These are phyloP conservation scores for Xestoiulus laeticollis DNA, from an alignment of 2,888 invertebrate species.

Conservation along the genomic window DNA sequence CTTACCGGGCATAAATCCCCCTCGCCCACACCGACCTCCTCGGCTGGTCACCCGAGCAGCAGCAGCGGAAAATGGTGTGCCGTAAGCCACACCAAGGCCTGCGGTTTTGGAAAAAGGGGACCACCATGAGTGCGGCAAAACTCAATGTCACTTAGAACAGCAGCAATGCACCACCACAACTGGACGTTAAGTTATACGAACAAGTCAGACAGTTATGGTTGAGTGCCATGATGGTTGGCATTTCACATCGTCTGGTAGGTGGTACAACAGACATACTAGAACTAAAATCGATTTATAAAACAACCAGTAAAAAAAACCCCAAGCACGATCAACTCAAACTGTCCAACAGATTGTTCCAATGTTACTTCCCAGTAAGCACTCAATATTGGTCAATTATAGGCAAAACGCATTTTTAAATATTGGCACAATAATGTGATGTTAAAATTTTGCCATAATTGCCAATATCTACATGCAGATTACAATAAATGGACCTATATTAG, in stretches of 20 bases:
- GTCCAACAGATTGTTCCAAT: background rate
- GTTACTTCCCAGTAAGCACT: too few species aligned
- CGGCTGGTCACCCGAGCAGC: constrained; percentile 46
- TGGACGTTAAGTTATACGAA: background rate
- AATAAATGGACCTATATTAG: too few species aligned
- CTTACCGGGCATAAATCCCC: constrained; percentile 52
- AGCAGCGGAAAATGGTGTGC: constrained; percentile 25
- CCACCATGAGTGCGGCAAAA: constrained; percentile 20
- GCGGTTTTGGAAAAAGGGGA: constrained; percentile 47
- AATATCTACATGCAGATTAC: too few species aligned
- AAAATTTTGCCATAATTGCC: too few species aligned
- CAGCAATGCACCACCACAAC: constrained; percentile 2
- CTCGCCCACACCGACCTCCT: constrained; percentile 51
- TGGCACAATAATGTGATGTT: too few species aligned
- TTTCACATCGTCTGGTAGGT: background rate
- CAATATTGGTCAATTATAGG: too few species aligned
- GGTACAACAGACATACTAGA: background rate
- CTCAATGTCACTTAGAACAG: background rate
- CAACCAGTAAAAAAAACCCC: too few species aligned
- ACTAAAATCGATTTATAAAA: too few species aligned
- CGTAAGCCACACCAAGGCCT: constrained; percentile 46
- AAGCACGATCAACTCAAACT: background rate
- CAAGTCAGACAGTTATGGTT: background rate
- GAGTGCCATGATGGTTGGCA: background rate
- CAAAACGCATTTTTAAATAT: too few species aligned